Evolutionary conservation across 2,797 vertebrate genomes (phyloP), one percentile per base, ranked within the genome.

Genomic region (Pitangus sulphuratus): DNA sequence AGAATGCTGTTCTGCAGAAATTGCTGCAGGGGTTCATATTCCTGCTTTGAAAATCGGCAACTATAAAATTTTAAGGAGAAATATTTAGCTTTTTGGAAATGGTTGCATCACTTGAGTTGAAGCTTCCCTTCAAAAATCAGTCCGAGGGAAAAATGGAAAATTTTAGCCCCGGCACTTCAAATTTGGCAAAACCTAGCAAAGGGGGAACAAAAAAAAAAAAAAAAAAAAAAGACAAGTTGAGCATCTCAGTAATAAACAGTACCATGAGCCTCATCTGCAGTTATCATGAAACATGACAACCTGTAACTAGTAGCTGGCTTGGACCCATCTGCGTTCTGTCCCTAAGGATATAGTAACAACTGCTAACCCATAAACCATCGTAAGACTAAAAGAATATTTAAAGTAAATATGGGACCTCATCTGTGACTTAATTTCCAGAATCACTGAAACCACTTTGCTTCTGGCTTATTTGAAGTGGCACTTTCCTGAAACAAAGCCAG

Each of bases 401-500:
- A 26, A 82, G 31, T 90, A 84, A 74, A 83, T 77, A 50, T 5
- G 28, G 33, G 28, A 87, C 35, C 18, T 88, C 12, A 1, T 62
- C 81, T 86, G 76, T 65, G 37, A 92, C 62, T 89, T 77, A 19
- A 61, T 83, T 89, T 93, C 39, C 33, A 66, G 45, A 74, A 48
- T 60, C 65, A 72, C 40, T 76, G n/a, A 86, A 88, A 71, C 30
- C 51, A 19, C 11, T 75, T 79, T 70, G 30, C 37, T 72, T 88
- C 70, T 71, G 60, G 51, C 58, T 86, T 71, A 75, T 64, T 25
- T 83, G 56, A 76, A 92, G 39, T 9, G 64, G 33, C 68, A 51
- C 30, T 62, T 94, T n/a, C 40, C 68, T 87, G 89, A 86, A 72
- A 84, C 20, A 69, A 91, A 85, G 60, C 60, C 69, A 95, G n/a